These are phyloP conservation scores for Nymphalis io DNA, from an alignment of 1,140 invertebrate genomes.

Conservation along the genomic window DNA sequence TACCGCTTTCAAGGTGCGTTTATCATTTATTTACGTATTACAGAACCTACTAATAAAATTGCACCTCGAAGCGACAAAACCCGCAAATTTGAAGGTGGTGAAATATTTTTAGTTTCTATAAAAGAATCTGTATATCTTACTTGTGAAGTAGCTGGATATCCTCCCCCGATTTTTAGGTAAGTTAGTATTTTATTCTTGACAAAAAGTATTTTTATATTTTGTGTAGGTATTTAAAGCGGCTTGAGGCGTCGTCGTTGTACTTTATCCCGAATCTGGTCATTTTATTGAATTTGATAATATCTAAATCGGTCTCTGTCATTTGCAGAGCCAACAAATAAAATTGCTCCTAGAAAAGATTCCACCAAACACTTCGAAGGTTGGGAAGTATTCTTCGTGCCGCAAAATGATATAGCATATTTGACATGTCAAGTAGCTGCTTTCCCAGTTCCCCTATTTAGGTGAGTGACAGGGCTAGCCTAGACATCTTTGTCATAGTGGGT, in stretches of 20 bases:
- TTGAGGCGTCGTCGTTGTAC: not conserved
- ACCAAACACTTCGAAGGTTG: constrained; percentile 85
- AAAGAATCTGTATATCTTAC: constrained; percentile 81
- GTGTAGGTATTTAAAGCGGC: not conserved
- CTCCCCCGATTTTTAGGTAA: constrained; percentile 85
- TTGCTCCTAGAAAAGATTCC: constrained; percentile 84
- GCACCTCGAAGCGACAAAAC: constrained; percentile 82
- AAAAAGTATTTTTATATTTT: not conserved
- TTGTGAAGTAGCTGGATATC: constrained; percentile 84
- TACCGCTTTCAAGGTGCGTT: constrained; percentile 86
- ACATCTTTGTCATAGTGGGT: constrained; percentile 48
- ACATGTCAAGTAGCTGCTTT: constrained; percentile 85
- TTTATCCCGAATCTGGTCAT: not conserved
- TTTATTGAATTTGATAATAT: not conserved
- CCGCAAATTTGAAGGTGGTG: constrained; percentile 82
- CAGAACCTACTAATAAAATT: constrained; percentile 72
- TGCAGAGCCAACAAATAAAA: constrained; percentile 86
- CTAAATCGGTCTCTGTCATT: constrained; percentile 34
- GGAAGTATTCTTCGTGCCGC: constrained; percentile 84
- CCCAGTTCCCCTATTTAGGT: constrained; percentile 86
- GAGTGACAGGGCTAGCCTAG: constrained; percentile 56
- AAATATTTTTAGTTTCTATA: constrained; percentile 83
- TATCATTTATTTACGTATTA: constrained; percentile 53
- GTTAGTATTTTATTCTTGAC: constrained; percentile 42
- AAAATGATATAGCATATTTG: constrained; percentile 82